Conservation (phyloP, 2,888 invertebrate genomes). For the Elysia crispata region DNA sequence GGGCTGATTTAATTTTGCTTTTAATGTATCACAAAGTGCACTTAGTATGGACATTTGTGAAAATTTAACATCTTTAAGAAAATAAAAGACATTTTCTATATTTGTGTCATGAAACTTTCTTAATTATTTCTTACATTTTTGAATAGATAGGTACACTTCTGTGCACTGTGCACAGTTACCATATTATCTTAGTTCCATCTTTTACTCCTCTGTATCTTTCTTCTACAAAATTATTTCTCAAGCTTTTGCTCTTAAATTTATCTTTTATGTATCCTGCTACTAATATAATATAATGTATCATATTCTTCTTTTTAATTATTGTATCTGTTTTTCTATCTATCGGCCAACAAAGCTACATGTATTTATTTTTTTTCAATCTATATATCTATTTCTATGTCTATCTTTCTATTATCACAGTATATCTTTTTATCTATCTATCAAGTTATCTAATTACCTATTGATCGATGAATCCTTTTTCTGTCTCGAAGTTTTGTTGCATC, state of each 20-base stretch:
- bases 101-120: too few species aligned
- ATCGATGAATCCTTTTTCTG: too few species aligned
- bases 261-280: neutral
- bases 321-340: slow-evolving; percentile 3
- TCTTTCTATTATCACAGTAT: neutral
- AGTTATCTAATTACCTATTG: too few species aligned
- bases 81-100: too few species aligned
- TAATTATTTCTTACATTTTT: too few species aligned
- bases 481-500: too few species aligned
- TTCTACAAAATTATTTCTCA: neutral
- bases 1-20: too few species aligned
- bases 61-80: neutral
- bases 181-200: neutral
- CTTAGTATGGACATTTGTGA: too few species aligned
- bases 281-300: neutral
- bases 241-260: neutral
- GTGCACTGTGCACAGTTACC: too few species aligned
- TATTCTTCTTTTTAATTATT: neutral
- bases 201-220: neutral
- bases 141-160: too few species aligned
- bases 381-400: neutral
- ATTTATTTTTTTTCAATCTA: neutral
- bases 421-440: neutral
- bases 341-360: too few species aligned
- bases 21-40: too few species aligned